Conservation (phyloP, 2,888 invertebrate genomes). For the Protophormia terraenovae region DNA sequence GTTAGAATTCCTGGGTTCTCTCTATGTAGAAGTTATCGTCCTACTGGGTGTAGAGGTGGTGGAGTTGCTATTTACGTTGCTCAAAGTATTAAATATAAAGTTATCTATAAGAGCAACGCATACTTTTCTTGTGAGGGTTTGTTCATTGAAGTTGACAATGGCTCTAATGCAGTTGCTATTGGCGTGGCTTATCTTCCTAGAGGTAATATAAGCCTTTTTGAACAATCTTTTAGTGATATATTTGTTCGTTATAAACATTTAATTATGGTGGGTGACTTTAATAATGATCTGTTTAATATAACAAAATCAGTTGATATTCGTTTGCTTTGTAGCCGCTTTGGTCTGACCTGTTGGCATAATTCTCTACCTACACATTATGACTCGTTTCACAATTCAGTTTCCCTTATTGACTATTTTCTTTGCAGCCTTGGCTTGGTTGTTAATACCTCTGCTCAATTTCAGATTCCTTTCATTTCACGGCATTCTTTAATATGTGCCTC, state of each 20-base stretch:
- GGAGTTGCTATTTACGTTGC: neutral
- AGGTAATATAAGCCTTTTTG: neutral
- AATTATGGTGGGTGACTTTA: neutral
- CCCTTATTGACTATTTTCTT: conserved; percentile 1
- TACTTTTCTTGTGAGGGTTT: neutral
- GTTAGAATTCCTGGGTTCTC: neutral
- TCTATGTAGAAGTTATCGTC: neutral
- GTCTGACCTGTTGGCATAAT: neutral
- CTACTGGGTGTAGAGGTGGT: neutral
- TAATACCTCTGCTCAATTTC: neutral
- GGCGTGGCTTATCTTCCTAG: neutral
- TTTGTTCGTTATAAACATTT: neutral
- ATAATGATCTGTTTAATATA: neutral
- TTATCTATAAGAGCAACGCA: neutral
- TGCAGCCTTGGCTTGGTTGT: neutral
- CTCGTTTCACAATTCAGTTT: neutral
- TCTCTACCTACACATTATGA: neutral
- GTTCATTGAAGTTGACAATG: neutral
- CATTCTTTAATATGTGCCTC: neutral
- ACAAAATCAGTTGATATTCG: neutral
- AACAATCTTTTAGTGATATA: neutral
- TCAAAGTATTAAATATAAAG: neutral
- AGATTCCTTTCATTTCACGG: neutral
- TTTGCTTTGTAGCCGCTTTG: neutral
- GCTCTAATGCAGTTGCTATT: neutral